Percentiles rank a stretch among this genome's conserved stretches.
Evolutionary conservation across 2,113 vertebrate species (phyloP).

Genomic region (Corythornis madagascariensis): DNA sequence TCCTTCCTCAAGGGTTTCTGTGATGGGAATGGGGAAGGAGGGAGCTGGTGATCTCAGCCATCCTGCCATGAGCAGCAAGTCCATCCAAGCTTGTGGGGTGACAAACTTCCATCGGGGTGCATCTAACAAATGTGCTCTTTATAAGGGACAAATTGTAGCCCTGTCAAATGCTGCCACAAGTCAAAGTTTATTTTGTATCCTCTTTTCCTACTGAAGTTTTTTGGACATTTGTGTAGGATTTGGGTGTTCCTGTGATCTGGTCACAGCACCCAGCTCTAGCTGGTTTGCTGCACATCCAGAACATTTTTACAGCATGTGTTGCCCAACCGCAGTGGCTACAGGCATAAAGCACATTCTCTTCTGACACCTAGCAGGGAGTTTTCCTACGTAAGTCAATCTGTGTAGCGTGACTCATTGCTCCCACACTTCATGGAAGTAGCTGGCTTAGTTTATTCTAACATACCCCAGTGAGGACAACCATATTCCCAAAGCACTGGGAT

Average conservation of each 20-base stretch:
- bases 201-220: background rate
- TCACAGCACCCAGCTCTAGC: conserved; percentile 2
- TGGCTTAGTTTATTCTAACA: conserved; percentile 8
- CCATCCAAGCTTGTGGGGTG: background rate
- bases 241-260: background rate
- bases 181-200: background rate
- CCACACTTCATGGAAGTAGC: conserved; percentile 38
- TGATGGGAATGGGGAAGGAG: background rate
- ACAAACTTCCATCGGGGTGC: background rate
- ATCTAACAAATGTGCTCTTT: background rate
- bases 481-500: background rate
- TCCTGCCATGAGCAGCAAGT: background rate
- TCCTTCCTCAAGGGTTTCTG: background rate
- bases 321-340: conserved; percentile 37
- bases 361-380: conserved; percentile 65
- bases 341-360: conserved; percentile 48
- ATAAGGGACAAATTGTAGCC: background rate
- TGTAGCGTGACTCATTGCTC: conserved; percentile 52
- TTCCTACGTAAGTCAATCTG: conserved; percentile 23
- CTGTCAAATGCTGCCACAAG: background rate
- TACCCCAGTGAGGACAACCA: background rate
- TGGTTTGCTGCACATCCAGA: conserved; percentile 28
- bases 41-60: background rate
- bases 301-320: conserved; percentile 63
- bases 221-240: background rate